Conservation (phyloP, 2,113 vertebrate species). For the Xenotilapia longispinis region DNA sequence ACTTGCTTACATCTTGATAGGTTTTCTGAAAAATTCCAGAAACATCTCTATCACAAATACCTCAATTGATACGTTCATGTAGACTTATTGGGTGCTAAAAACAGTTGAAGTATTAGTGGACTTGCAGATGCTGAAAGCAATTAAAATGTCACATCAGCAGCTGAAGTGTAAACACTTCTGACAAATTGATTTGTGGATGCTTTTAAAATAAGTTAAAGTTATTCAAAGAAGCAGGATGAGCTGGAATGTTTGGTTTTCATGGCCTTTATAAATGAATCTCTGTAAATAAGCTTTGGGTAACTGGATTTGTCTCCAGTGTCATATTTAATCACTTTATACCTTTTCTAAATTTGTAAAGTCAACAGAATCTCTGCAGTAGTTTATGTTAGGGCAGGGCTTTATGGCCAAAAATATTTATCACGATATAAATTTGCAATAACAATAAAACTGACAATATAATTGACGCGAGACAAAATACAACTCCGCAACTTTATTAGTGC, state of each 20-base stretch:
- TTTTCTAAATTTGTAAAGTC: not conserved
- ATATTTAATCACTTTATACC: not conserved
- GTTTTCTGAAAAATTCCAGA: fast-evolving
- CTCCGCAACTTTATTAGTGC: too few species aligned
- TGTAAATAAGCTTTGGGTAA: not conserved
- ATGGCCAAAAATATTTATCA: not conserved
- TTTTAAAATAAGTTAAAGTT: not conserved
- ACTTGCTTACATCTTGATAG: not conserved
- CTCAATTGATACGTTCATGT: not conserved
- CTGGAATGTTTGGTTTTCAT: not conserved
- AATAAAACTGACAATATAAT: not conserved
- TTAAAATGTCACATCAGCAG: not conserved
- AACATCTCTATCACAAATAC: not conserved
- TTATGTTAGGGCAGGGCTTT: not conserved
- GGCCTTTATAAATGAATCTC: not conserved
- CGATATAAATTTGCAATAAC: not conserved
- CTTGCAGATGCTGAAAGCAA: not conserved
- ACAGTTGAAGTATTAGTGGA: not conserved
- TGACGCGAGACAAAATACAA: not conserved
- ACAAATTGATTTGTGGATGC: not conserved
- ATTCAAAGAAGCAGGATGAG: not conserved
- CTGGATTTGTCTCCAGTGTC: not conserved
- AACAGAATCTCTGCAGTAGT: not conserved
- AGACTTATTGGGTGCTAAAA: not conserved
- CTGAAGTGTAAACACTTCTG: not conserved